Evolutionary conservation across 2,113 vertebrate genomes (phyloP).

Genomic region (Podarcis muralis): DNA sequence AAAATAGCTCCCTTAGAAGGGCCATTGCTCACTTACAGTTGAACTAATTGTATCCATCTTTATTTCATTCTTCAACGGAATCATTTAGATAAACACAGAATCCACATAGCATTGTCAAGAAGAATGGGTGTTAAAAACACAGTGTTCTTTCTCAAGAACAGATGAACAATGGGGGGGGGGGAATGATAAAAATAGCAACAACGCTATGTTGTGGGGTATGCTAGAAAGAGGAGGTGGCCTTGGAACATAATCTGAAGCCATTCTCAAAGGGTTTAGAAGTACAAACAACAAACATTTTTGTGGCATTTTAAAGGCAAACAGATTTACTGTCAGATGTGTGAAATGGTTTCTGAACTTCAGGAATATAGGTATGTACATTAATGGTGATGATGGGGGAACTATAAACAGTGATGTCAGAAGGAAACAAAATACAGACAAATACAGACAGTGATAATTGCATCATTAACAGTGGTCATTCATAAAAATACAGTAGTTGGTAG

Average conservation of each 20-base stretch:
- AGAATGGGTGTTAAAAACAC: not conserved
- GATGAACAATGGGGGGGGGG: not conserved
- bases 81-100: conserved; percentile 20
- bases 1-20: conserved; percentile 34
- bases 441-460: no score
- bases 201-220: conserved; percentile 3
- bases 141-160: not conserved
- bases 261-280: not conserved
- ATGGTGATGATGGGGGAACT: no score
- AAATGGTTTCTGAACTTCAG: no score
- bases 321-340: no score
- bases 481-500: no score
- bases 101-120: conserved; percentile 25
- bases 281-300: no score
- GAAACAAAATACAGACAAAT: no score
- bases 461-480: no score
- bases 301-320: no score
- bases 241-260: not conserved
- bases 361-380: no score
- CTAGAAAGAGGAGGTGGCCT: not conserved
- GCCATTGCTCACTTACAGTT: conserved; percentile 30
- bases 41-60: conserved; percentile 33
- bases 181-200: not conserved
- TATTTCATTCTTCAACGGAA: conserved; percentile 13
- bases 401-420: no score